Conservation (phyloP, 2,888 invertebrate species). For the Creontiades dilutus region DNA sequence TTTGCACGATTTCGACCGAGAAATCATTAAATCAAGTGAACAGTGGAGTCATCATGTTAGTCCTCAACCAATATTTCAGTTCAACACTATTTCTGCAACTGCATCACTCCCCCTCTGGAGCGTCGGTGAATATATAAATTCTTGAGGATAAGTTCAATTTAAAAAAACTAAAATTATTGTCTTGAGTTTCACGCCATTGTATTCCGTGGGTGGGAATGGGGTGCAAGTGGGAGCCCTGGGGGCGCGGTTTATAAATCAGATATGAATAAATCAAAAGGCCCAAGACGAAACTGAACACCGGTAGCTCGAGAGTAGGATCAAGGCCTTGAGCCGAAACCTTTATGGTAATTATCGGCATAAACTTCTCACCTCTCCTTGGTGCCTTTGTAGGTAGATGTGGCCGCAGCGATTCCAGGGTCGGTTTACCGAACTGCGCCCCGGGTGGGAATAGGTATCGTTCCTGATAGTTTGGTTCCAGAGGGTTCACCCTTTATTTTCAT, state of each 20-base stretch:
- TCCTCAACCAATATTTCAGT: no score
- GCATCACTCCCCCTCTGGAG: no score
- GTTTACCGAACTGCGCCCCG: background rate
- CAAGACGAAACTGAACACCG: slow-evolving; percentile 25
- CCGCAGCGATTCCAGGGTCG: slow-evolving; percentile 1
- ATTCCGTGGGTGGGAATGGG: background rate
- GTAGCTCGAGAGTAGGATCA: slow-evolving; percentile 13
- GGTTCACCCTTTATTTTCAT: slow-evolving; percentile 1
- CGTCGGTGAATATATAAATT: no score
- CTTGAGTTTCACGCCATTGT: background rate
- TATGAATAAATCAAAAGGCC: slow-evolving; percentile 19
- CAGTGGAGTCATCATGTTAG: no score
- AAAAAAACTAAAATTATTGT: background rate
- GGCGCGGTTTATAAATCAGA: slow-evolving; percentile 18
- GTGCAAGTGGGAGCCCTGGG: background rate
- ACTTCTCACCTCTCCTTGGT: slow-evolving; percentile 7
- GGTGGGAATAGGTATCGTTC: background rate
- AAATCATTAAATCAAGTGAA: no score
- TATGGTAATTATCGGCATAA: slow-evolving; percentile 25
- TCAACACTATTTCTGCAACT: no score
- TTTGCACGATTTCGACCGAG: no score
- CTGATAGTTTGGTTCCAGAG: background rate
- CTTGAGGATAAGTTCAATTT: no score
- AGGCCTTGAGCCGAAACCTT: slow-evolving; percentile 12
- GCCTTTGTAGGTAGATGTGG: background rate